Evolutionary conservation across 2,888 invertebrate species (phyloP).

Genomic region (Protonemura montana): DNA sequence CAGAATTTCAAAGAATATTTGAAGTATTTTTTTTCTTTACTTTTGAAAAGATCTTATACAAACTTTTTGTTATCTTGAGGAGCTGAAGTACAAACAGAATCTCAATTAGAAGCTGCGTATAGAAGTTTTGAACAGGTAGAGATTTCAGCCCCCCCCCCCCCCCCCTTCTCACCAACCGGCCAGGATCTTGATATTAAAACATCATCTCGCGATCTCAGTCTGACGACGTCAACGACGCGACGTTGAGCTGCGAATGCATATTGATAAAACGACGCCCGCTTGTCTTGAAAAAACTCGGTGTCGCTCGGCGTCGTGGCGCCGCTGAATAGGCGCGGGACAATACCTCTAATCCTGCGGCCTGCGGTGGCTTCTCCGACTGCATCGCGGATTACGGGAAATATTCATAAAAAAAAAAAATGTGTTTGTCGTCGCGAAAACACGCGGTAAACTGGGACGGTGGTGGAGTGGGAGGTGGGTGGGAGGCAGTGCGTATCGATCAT

Average conservation of each 20-base stretch:
- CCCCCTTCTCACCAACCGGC: background rate
- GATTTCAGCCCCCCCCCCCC: background rate
- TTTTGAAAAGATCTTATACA: slow-evolving; percentile 30
- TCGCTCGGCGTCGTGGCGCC: background rate
- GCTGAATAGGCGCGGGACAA: background rate
- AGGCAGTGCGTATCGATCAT: background rate
- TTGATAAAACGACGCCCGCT: background rate
- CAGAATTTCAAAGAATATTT: slow-evolving; percentile 31
- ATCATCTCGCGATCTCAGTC: background rate
- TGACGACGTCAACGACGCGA: background rate
- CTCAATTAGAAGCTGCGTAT: slow-evolving; percentile 33
- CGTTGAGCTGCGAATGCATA: background rate
- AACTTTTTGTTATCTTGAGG: slow-evolving; percentile 36
- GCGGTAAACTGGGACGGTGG: background rate
- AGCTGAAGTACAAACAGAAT: slow-evolving; percentile 40
- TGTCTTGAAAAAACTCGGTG: background rate
- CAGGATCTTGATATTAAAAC: background rate
- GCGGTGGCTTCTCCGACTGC: background rate
- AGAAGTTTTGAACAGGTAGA: slow-evolving; percentile 28
- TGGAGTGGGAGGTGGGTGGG: background rate
- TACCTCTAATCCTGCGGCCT: background rate
- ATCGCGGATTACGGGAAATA: background rate
- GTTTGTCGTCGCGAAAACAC: background rate
- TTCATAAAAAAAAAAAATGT: background rate
- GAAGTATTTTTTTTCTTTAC: slow-evolving; percentile 22